Conservation (phyloP, 2,113 vertebrate genomes). For the Tamias sibiricus region DNA sequence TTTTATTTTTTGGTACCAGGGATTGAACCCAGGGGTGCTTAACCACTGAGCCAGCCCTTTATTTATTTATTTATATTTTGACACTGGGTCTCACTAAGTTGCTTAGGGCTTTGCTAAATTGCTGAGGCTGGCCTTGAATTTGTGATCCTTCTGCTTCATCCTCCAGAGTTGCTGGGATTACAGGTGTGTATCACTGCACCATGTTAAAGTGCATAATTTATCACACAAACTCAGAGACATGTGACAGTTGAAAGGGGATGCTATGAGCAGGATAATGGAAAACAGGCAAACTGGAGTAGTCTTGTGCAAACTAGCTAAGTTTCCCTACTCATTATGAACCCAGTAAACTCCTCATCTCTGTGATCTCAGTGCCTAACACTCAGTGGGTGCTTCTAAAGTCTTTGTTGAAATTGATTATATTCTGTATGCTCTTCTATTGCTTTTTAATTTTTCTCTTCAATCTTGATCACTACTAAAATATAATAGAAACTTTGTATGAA, state of each 20-base stretch:
- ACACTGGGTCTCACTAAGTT: too few relatives aligned
- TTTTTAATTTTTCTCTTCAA: not conserved
- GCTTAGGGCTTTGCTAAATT: too few relatives aligned
- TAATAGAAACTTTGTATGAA: not conserved
- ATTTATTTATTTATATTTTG: too few relatives aligned
- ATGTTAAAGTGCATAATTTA: not conserved
- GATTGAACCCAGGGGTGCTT: too few relatives aligned
- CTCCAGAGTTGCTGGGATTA: too few relatives aligned
- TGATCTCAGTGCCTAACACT: not conserved
- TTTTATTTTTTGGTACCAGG: not conserved
- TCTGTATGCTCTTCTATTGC: not conserved
- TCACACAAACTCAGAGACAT: not conserved
- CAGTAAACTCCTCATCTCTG: not conserved
- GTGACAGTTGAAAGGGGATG: not conserved
- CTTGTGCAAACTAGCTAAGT: not conserved
- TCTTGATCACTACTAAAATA: not conserved
- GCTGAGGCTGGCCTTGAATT: too few relatives aligned
- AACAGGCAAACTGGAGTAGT: not conserved
- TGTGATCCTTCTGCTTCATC: too few relatives aligned
- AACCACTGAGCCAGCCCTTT: too few relatives aligned
- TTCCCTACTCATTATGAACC: not conserved
- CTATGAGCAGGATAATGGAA: not conserved
- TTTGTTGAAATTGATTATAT: not conserved
- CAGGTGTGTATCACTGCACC: not conserved
- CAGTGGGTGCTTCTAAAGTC: not conserved